Evolutionary conservation across 1,140 invertebrate species (phyloP).

Genomic region (Bilobella aurantiaca): DNA sequence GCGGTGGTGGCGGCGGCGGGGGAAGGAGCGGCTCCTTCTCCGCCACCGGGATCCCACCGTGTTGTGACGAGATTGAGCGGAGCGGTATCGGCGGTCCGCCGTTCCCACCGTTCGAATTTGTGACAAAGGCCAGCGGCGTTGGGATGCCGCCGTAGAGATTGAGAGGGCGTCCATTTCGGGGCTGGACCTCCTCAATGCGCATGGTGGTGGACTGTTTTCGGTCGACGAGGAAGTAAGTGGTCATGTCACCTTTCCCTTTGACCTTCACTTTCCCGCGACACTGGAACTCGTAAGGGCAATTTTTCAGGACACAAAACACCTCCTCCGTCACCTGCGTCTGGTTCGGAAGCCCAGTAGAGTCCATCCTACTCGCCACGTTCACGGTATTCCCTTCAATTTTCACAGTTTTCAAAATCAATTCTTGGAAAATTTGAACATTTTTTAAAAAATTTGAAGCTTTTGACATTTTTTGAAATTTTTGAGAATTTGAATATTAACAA

Average conservation of each 20-base stretch:
- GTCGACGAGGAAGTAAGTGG: constrained; percentile 76
- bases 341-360: constrained; percentile 71
- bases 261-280: constrained; percentile 79
- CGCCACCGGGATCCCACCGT: constrained; percentile 7
- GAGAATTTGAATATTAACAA: too few species aligned
- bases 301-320: constrained; percentile 59
- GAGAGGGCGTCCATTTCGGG: constrained; percentile 30
- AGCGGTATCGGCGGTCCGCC: constrained; percentile 42
- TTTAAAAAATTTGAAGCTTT: too few species aligned
- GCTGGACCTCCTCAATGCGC: constrained; percentile 45
- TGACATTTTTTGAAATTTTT: not conserved
- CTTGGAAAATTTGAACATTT: too few species aligned
- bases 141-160: constrained; percentile 56
- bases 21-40: constrained; percentile 59
- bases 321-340: constrained; percentile 75
- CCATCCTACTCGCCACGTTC: constrained; percentile 82
- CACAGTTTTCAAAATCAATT: constrained; percentile 6
- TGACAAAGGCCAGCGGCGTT: constrained; percentile 53
- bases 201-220: constrained; percentile 50
- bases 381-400: constrained; percentile 66
- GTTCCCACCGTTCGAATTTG: constrained; percentile 40
- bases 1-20: constrained; percentile 29
- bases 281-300: constrained; percentile 63
- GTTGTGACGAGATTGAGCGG: too few species aligned
- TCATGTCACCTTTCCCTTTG: constrained; percentile 89